Evolutionary conservation across 2,113 vertebrate species (phyloP).

Genomic region (Aix galericulata): DNA sequence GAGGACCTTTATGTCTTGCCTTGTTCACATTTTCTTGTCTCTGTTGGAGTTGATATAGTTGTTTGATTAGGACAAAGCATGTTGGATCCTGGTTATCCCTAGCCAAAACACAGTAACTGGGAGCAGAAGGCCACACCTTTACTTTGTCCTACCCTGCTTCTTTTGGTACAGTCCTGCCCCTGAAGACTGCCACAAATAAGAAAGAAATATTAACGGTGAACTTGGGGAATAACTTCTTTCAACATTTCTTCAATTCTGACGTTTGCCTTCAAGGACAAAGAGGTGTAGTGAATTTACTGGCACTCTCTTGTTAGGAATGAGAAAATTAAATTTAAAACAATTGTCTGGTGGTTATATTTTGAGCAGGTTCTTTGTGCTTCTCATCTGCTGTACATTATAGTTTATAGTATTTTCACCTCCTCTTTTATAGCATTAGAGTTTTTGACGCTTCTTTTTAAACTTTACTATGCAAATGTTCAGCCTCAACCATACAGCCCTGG

Average conservation of each 20-base stretch:
- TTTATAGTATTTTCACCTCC: not conserved
- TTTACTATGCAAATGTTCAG: not conserved
- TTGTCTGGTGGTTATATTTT: not conserved
- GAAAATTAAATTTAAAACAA: not conserved
- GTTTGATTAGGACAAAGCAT: not conserved
- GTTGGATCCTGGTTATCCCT: fast-evolving
- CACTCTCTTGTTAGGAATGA: not conserved
- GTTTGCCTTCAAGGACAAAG: conserved; percentile 43
- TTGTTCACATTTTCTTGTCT: not conserved
- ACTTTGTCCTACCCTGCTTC: not conserved
- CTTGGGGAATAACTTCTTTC: not conserved
- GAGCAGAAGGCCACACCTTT: not conserved
- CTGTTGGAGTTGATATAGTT: not conserved
- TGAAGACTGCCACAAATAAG: not conserved
- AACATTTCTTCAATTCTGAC: not conserved
- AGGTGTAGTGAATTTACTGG: not conserved
- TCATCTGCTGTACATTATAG: not conserved
- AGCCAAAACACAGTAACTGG: fast-evolving
- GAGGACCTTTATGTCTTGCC: conserved; percentile 35
- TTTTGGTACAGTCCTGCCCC: not conserved
- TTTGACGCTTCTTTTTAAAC: not conserved
- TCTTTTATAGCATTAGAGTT: not conserved
- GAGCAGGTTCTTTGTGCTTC: not conserved
- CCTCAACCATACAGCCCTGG: fast-evolving
- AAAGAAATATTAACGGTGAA: not conserved